phyloP scores from a whole-genome alignment of 2,113 vertebrate genomes.

The Laticauda laticaudata region DNA sequence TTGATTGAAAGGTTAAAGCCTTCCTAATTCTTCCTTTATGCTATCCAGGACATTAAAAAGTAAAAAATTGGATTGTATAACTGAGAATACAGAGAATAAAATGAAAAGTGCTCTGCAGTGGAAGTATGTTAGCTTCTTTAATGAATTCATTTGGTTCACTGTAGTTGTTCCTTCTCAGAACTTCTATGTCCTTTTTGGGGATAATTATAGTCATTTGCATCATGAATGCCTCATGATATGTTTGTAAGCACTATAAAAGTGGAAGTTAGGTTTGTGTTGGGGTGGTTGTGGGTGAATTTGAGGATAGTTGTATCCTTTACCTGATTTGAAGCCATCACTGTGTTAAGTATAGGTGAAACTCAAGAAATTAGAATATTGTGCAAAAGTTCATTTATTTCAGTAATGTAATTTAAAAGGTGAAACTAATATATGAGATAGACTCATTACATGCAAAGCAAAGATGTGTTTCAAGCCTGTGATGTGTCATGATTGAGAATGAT shows the following conservation, averaged over 20 bases:
- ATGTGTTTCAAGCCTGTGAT: too few species aligned
- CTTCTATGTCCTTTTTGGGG: neutral
- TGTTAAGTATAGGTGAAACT: neutral
- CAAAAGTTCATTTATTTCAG: too few species aligned
- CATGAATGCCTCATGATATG: neutral
- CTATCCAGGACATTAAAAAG: neutral
- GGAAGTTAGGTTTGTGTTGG: neutral
- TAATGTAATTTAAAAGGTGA: too few species aligned
- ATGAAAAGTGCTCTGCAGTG: conserved; percentile 6
- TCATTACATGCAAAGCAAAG: too few species aligned
- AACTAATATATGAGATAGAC: too few species aligned
- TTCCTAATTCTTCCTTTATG: neutral
- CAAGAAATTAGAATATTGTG: too few species aligned
- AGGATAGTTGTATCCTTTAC: neutral
- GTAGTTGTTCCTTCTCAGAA: fast-evolving
- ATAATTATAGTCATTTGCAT: neutral
- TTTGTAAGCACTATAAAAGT: neutral
- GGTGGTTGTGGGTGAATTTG: neutral
- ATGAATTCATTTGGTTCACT: neutral
- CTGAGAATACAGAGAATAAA: neutral
- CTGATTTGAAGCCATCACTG: neutral
- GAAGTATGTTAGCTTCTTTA: neutral
- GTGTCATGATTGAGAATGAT: too few species aligned
- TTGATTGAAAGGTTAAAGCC: neutral
- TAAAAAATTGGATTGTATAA: neutral